Evolutionary conservation across 2,888 invertebrate genomes (phyloP), one percentile per base, ranked within the genome.

Genomic region (Latrodectus hesperus): DNA sequence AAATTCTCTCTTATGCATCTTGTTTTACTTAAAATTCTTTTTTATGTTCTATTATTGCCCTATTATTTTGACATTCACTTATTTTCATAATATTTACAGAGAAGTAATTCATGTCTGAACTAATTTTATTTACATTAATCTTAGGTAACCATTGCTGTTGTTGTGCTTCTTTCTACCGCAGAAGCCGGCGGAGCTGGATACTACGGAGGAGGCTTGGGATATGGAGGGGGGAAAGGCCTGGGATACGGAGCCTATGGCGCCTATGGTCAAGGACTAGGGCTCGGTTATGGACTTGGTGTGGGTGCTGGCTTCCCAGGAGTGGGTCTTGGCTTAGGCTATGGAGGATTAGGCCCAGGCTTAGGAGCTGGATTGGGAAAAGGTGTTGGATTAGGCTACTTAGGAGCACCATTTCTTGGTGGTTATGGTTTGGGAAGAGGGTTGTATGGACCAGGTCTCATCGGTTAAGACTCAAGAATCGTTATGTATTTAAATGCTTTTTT

Each of bases 391-490:
- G 76, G 76, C 16, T 79, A 53, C 16, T 52, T 72, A 22, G 85
- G 75, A 17, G 55, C n/a, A n/a, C 85, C 85, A 74, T 49, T 85
- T 12, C 12, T 74, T 8, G 75, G 74, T 26, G 70, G 60, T 38
- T 85, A 70, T 38, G 80, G 85, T 17, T 12, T 79, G 11, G 83
- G 82, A 49, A 22, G 81, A 53, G 84, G 73, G 8, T 38, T 79
- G 1, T 67, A 60, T 74, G 67, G 73, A n/a, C 64, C 51, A 9
- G 80, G 75, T 26, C 14, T 79, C 9, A 9, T 80, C 14, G 80
- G 85, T 26, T 85, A 71, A 51, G 16, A 51, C 4, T 6, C 6
- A 38, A 38, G 38, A 38, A 38, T 38, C 4, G 5, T 38, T 38
- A 38, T 22, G 22, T 22, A 22, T 1, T 38, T 38, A 38, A 38